A percentile compares a stretch with the other conserved stretches of the same genome.
phyloP scores from a whole-genome alignment of 2,113 vertebrate genomes.

The Rousettus leschenaultii region DNA sequence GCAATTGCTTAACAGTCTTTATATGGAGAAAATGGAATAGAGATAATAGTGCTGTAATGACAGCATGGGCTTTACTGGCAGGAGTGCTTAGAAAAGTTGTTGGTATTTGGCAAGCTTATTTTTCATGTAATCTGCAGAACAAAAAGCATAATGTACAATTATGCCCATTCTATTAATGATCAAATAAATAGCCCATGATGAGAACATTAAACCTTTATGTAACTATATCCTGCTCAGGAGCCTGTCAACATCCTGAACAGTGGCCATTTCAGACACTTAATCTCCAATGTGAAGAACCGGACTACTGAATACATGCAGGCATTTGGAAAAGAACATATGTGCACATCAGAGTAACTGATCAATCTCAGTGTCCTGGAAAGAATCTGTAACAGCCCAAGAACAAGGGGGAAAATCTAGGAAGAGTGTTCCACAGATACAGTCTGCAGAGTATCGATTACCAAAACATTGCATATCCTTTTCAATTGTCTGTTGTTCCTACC shows the following conservation, averaged over 20 bases:
- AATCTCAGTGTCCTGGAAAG: neutral
- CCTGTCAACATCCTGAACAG: neutral
- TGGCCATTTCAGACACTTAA: neutral
- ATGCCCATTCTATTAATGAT: conserved; percentile 36
- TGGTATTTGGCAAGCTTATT: conserved; percentile 31
- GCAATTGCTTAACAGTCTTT: conserved; percentile 15
- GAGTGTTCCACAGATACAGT: neutral
- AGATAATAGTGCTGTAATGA: conserved; percentile 1
- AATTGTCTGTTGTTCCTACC: conserved; percentile 68
- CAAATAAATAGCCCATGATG: neutral
- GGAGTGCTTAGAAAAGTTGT: conserved; percentile 18
- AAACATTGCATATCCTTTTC: neutral
- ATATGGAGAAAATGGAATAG: neutral
- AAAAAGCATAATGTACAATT: neutral
- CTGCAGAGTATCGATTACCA: neutral
- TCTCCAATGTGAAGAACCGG: neutral
- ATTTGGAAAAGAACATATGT: neutral
- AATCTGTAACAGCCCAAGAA: neutral
- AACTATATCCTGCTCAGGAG: neutral
- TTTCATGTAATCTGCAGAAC: conserved; percentile 14
- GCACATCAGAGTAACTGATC: neutral
- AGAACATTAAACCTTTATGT: neutral
- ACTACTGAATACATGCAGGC: neutral
- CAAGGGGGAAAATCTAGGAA: neutral
- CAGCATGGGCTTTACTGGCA: neutral